phyloP scores from a whole-genome alignment of 2,113 vertebrate species.

The Siniperca chuatsi region DNA sequence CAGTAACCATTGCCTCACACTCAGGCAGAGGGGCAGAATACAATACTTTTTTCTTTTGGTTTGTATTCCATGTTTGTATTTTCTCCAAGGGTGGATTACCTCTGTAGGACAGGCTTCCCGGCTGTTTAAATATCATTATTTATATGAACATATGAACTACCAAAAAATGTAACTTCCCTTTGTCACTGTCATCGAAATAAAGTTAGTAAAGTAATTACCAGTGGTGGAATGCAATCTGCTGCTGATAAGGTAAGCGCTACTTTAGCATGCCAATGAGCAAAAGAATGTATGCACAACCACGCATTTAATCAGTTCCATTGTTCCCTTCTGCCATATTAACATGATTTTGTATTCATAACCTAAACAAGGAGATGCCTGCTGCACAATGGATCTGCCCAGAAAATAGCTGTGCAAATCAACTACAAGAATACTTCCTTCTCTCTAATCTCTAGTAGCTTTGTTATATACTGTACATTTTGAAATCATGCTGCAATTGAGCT shows the following conservation, averaged over 20 bases:
- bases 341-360: conserved; percentile 52
- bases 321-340: conserved; percentile 37
- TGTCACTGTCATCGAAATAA: conserved; percentile 37
- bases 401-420: conserved; percentile 38
- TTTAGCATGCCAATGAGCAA: conserved; percentile 41
- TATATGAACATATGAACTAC: conserved; percentile 12
- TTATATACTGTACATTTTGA: conserved; percentile 10
- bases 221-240: conserved; percentile 39
- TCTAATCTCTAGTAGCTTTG: conserved; percentile 37
- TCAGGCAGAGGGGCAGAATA: background rate
- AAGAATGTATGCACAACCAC: conserved; percentile 18
- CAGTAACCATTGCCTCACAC: background rate
- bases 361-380: conserved; percentile 41
- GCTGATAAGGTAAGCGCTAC: conserved; percentile 39
- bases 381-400: conserved; percentile 39
- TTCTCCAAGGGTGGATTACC: background rate
- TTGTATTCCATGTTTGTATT: background rate
- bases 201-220: conserved; percentile 31
- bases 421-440: conserved; percentile 1
- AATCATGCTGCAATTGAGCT: conserved; percentile 23
- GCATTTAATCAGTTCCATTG: conserved; percentile 53
- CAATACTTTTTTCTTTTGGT: background rate
- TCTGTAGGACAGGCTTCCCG: background rate
- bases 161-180: conserved; percentile 29
- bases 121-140: background rate